A percentile compares a stretch with the other conserved stretches of the same genome.
phyloP scores from a whole-genome alignment of 2,113 vertebrate genomes.

The Mesoclemmys tuberculata region DNA sequence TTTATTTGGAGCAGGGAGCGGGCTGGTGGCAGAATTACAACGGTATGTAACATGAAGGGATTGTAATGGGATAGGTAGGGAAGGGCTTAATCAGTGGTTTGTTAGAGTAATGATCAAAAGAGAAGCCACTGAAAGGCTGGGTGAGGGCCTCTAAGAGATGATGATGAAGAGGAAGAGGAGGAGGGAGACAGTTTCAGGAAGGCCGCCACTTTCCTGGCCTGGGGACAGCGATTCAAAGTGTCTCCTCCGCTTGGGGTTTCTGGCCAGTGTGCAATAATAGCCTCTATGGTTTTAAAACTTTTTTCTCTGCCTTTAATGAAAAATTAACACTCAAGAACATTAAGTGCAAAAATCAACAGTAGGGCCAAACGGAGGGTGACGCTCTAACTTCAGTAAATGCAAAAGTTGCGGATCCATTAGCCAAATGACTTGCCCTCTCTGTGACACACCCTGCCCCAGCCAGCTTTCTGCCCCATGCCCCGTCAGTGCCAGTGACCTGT shows the following conservation, averaged over 20 bases:
- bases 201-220: not conserved
- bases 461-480: not conserved
- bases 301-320: rapidly evolving
- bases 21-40: not conserved
- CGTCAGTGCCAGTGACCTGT: not conserved
- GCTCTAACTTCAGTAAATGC: not conserved
- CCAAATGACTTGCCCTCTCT: not conserved
- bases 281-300: not conserved
- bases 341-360: not conserved
- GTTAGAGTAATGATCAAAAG: not conserved
- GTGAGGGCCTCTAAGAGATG: not conserved
- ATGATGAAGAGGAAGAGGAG: not conserved
- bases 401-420: not conserved
- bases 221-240: not conserved
- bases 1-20: not conserved
- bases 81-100: rapidly evolving
- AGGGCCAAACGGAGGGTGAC: not conserved
- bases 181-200: not conserved
- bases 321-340: not conserved
- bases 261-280: not conserved
- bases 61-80: not conserved
- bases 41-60: not conserved
- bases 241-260: not conserved
- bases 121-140: not conserved
- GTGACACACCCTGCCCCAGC: not conserved